Base-by-base conservation (phyloP, 2,888 invertebrate species). In the Villa cingulata region DNA sequence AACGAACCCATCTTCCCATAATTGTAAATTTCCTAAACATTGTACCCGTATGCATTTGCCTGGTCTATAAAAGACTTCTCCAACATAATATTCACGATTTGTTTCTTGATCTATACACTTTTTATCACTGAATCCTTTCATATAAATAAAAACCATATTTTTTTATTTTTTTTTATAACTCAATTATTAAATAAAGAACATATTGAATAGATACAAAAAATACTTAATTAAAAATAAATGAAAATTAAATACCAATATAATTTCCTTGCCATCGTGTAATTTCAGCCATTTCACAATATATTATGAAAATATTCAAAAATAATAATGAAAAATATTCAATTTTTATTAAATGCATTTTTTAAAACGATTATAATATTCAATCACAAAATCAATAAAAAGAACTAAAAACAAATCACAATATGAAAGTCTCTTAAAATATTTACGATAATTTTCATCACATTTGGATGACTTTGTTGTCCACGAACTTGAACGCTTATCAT, bases 1-100 rank as follows among this genome's bases (percentile, higher is more conserved):
- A 39, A 48, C 57, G 52, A 47, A 67, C 66, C 59, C 62, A 51
- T 67, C 65, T 51, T 67, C 64, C 66, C 65, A 67, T 2, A 66
- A 41, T 18, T 62, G 53, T 19, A 62, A 49, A 7, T 57, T 60
- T 16, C 64, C 66, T 50, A 64, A 54, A 37, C 67, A 67, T 44
- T 67, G 67, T 0, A 63, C 62, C 1, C 66, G 59, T 45, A 63
- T 55, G 43, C 67, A 67, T 43, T 59, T 59, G 0, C 61, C 64
- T 1, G 54, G 56, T 4, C 66, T 58, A 19, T 65, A 62, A 34
- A 65, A 62, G 7, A 59, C 55, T 45, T 67, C 65, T 1, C 67
- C 67, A 32, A 67, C 55, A 45, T 58, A 63, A n/a, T 65, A 45
- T 48, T 62, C 59, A 3, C 62, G 59, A 15, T 61, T 63, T 7